Evolutionary conservation across 1,140 invertebrate species (phyloP), one percentile per base, ranked within the genome.

Genomic region (Argopecten irradians): DNA sequence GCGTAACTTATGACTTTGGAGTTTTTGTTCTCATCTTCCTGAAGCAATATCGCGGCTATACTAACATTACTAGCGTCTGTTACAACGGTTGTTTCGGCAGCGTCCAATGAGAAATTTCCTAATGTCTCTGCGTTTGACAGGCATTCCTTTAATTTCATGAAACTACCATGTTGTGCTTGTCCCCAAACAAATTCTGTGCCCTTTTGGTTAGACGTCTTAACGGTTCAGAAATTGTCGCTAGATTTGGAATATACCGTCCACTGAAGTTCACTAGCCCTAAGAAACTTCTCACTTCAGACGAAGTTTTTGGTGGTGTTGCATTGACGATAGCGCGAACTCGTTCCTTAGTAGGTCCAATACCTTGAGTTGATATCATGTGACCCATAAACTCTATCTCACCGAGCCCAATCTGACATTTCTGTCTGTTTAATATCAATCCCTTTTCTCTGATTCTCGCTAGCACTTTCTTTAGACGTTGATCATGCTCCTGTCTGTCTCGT

Each of bases 351-450:
- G 88, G 90, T 71, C 87, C 86, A 32, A 89, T 87, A 34, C 91
- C 89, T 14, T 91, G 87, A 22, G 35, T 88, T 85, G 87, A 91
- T 28, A 93, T 35, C 22, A 93, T 34, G 43, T 89, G 87, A 28
- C 89, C 92, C 85, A 92, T 89, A 43, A 92, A 93, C 1, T 41
- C 87, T 2, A 93, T 71, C 85, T 90, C 87, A 22, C 84, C n/a
- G 85, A 87, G 89, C 28, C 22, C 55, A 55, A 93, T 92, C 43
- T 90, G 28, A 88, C 90, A 93, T 85, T 93, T 92, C n/a, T n/a
- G n/a, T n/a, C n/a, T n/a, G n/a, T n/a, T n/a, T n/a, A n/a, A n/a
- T n/a, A n/a, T n/a, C n/a, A n/a, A n/a, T n/a, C n/a, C n/a, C n/a
- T n/a, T n/a, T n/a, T n/a, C n/a, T n/a, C n/a, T n/a, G n/a, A n/a